Conservation (phyloP, 2,888 invertebrate genomes). For the Julus scanicus region DNA sequence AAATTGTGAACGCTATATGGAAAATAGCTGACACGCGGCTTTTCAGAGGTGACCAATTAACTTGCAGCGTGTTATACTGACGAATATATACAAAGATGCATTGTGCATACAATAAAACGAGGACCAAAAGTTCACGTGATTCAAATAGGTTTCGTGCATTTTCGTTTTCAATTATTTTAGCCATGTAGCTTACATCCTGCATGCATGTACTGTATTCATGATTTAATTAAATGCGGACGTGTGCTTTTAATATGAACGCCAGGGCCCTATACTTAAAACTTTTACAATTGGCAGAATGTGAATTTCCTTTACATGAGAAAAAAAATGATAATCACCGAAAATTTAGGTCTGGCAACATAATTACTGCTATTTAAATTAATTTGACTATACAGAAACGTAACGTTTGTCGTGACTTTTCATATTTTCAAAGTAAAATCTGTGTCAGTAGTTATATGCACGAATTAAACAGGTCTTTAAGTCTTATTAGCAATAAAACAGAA, state of each 20-base stretch:
- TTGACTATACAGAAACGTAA: background rate
- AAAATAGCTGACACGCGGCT: slow-evolving; percentile 15
- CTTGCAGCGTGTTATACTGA: background rate
- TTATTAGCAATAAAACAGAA: slow-evolving; percentile 50
- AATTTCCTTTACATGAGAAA: background rate
- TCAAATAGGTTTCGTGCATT: slow-evolving; percentile 38
- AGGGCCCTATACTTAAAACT: slow-evolving; percentile 19
- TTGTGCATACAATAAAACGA: slow-evolving; percentile 21
- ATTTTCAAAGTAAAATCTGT: slow-evolving; percentile 34
- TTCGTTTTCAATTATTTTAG: slow-evolving; percentile 26
- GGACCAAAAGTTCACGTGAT: slow-evolving; percentile 41
- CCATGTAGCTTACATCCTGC: slow-evolving; percentile 40
- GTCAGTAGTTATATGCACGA: background rate
- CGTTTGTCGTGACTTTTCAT: background rate
- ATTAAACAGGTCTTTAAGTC: background rate
- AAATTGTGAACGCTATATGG: background rate
- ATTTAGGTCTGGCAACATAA: background rate
- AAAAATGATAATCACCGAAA: slow-evolving; percentile 17
- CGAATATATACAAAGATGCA: background rate
- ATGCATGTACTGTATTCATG: background rate
- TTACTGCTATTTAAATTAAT: slow-evolving; percentile 14
- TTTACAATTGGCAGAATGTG: background rate
- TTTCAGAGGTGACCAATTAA: slow-evolving; percentile 20
- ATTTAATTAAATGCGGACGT: slow-evolving; percentile 35
- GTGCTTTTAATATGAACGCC: slow-evolving; percentile 15